Evolutionary conservation across 2,888 invertebrate species (phyloP).

Genomic region (Rotaria sp.): DNA sequence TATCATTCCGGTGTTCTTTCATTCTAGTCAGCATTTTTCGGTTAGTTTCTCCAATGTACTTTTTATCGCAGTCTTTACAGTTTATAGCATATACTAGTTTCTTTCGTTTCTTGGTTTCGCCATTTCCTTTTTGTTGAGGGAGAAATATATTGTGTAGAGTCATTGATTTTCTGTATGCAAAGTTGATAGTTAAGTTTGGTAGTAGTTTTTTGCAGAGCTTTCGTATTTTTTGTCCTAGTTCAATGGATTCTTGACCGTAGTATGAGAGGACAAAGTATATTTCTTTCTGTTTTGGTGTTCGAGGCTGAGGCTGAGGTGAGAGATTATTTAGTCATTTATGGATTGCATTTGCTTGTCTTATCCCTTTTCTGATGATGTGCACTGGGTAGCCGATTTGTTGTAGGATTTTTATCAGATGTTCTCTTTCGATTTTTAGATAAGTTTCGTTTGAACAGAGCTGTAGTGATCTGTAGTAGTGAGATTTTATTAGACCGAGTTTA

Average conservation of each 20-base stretch:
- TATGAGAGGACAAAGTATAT: neutral
- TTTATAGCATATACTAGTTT: neutral
- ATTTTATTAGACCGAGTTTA: neutral
- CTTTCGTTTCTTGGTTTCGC: neutral
- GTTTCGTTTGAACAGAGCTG: neutral
- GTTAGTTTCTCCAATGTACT: neutral
- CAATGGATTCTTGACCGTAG: neutral
- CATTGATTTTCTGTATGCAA: neutral
- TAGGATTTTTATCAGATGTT: neutral
- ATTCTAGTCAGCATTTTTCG: neutral
- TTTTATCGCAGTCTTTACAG: neutral
- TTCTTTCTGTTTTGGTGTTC: neutral
- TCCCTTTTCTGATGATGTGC: neutral
- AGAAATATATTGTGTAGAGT: neutral
- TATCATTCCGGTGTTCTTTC: neutral
- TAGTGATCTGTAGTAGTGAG: neutral
- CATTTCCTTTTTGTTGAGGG: neutral
- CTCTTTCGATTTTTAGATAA: neutral
- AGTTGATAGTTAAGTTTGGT: neutral
- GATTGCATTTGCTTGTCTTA: neutral
- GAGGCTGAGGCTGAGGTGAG: neutral
- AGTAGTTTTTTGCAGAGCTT: neutral
- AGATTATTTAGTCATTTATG: neutral
- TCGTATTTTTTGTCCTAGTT: neutral
- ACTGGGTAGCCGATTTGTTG: neutral